phyloP scores from a whole-genome alignment of 2,888 invertebrate species.

The Philopedon plagiatum region DNA sequence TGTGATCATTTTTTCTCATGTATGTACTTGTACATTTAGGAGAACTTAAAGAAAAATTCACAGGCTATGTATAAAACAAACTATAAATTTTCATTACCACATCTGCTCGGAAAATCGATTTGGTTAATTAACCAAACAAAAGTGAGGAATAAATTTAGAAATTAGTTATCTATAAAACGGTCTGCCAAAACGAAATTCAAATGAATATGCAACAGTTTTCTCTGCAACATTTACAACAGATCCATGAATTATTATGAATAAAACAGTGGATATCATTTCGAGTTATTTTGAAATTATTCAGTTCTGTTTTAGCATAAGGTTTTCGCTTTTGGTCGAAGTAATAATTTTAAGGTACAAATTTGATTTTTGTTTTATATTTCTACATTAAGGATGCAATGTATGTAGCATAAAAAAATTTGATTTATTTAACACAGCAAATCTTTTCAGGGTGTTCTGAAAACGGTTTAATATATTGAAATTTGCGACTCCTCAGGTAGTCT shows the following conservation, averaged over 20 bases:
- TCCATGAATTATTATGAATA: conserved; percentile 38
- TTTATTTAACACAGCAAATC: too few relatives aligned
- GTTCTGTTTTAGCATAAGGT: not conserved
- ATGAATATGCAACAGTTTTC: conserved; percentile 45
- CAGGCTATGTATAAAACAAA: conserved; percentile 20
- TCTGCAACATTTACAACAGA: conserved; percentile 22
- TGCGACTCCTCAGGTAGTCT: too few relatives aligned
- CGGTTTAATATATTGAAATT: too few relatives aligned
- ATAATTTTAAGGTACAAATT: not conserved
- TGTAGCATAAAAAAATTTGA: too few relatives aligned
- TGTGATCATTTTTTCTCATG: too few relatives aligned
- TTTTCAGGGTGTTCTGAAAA: too few relatives aligned
- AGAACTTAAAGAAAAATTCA: not conserved
- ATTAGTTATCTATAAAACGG: conserved; percentile 42
- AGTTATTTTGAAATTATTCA: conserved; percentile 5
- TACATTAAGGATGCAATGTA: not conserved
- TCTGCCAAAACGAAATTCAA: conserved; percentile 40
- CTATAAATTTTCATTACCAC: conserved; percentile 38
- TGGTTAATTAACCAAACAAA: conserved; percentile 41
- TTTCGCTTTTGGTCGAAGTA: not conserved
- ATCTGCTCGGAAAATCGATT: conserved; percentile 41
- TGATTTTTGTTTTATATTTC: not conserved
- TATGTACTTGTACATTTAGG: too few relatives aligned
- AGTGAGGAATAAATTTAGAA: conserved; percentile 43
- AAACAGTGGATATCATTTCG: conserved; percentile 32